These are phyloP conservation scores for Onthophagus taurus DNA, from an alignment of 1,140 invertebrate genomes.

Conservation along the genomic window DNA sequence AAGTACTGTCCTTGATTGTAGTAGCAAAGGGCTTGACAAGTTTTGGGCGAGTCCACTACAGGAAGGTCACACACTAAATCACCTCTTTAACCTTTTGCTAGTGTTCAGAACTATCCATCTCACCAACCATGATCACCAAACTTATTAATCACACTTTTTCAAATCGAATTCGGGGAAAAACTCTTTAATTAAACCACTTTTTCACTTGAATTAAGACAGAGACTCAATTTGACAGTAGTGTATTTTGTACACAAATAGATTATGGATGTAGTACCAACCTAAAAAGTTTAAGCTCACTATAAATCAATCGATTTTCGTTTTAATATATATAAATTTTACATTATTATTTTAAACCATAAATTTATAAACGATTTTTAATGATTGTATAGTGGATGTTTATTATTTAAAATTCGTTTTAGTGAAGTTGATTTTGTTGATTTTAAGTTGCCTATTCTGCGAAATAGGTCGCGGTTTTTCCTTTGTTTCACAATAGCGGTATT, in stretches of 20 bases:
- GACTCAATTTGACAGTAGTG: background rate
- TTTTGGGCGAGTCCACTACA: slow-evolving; percentile 29
- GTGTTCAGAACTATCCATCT: slow-evolving; percentile 30
- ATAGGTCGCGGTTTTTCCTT: no score
- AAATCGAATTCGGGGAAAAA: slow-evolving; percentile 5
- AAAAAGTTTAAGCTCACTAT: no score
- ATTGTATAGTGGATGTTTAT: no score
- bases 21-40: slow-evolving; percentile 9
- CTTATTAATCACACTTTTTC: slow-evolving; percentile 11
- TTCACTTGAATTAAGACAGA: background rate
- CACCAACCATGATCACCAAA: slow-evolving; percentile 25
- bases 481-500: no score
- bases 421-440: no score
- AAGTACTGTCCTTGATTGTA: slow-evolving; percentile 12
- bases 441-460: no score
- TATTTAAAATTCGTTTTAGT: no score
- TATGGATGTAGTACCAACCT: no score
- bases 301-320: no score
- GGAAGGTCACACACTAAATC: slow-evolving; percentile 14
- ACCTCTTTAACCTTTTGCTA: slow-evolving; percentile 19
- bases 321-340: no score
- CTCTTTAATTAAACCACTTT: background rate
- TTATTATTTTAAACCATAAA: no score
- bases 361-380: no score
- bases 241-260: slow-evolving; percentile 6